These are phyloP conservation scores for Mythimna lalbum DNA, from an alignment of 2,888 invertebrate genomes.

Conservation along the genomic window DNA sequence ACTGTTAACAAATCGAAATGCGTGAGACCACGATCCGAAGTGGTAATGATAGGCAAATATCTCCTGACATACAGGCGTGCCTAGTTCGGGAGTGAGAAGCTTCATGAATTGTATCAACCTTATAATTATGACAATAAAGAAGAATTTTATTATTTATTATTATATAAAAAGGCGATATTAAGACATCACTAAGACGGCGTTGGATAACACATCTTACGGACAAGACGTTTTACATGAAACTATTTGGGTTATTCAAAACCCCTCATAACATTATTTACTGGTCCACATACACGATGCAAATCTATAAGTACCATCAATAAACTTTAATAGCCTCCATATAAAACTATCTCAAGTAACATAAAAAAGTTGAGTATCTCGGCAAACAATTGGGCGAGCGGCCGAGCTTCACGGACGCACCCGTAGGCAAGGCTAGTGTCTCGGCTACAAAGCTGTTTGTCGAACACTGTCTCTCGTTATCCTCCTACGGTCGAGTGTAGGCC, in stretches of 20 bases:
- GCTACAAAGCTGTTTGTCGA: slow-evolving; percentile 67
- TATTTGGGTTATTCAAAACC: neutral
- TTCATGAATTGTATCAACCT: too few relatives aligned
- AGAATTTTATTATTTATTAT: too few relatives aligned
- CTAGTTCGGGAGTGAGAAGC: too few relatives aligned
- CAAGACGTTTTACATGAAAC: neutral
- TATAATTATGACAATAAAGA: too few relatives aligned
- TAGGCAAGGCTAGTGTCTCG: slow-evolving; percentile 44
- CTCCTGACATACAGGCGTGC: too few relatives aligned
- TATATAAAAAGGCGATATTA: neutral
- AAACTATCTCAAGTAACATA: slow-evolving; percentile 23
- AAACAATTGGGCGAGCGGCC: slow-evolving; percentile 22
- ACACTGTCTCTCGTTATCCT: slow-evolving; percentile 71
- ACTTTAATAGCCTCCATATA: slow-evolving; percentile 14
- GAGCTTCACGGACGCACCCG: slow-evolving; percentile 15
- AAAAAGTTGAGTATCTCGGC: neutral
- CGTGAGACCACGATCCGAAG: too few relatives aligned
- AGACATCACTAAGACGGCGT: too few relatives aligned
- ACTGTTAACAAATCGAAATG: neutral
- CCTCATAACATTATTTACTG: neutral
- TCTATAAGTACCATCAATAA: neutral
- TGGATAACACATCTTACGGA: too few relatives aligned
- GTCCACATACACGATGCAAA: neutral
- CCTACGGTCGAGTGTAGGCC: slow-evolving; percentile 63
- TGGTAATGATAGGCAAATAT: too few relatives aligned